A percentile compares a stretch with the other conserved stretches of the same genome.
Conservation (phyloP, 2,888 invertebrate species). For the Argyra leucocephala region DNA sequence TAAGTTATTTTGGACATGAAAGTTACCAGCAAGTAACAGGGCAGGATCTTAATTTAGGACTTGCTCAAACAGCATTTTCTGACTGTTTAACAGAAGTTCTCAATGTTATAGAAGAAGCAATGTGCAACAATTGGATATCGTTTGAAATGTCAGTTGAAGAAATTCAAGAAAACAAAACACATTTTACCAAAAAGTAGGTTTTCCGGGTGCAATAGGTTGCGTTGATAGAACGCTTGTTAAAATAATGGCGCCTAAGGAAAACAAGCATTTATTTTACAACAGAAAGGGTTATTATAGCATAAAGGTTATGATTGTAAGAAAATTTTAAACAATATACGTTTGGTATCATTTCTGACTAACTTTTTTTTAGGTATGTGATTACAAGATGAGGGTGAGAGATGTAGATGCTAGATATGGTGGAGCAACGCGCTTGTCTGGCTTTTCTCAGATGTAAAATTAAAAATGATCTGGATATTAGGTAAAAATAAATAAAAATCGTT, state of each 20-base stretch:
- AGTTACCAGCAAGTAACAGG: background rate
- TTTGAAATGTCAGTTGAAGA: background rate
- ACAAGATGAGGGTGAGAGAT: too few species aligned
- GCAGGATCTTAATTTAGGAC: background rate
- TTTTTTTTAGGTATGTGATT: too few species aligned
- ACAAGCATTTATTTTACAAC: slow-evolving; percentile 2
- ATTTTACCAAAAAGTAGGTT: background rate
- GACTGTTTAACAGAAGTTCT: background rate
- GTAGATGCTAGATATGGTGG: too few species aligned
- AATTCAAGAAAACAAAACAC: background rate
- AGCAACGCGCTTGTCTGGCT: too few species aligned
- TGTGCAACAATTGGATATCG: background rate
- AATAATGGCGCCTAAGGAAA: background rate
- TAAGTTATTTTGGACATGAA: background rate
- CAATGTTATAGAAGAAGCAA: background rate
- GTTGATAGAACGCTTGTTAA: background rate
- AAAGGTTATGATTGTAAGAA: background rate
- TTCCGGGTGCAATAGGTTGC: background rate
- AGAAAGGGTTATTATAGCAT: background rate
- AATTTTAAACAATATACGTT: background rate
- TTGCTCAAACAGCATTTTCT: background rate
- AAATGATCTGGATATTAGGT: too few species aligned
- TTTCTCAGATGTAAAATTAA: too few species aligned
- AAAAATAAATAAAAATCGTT: too few species aligned
- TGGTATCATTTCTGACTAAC: too few species aligned